phyloP scores from a whole-genome alignment of 2,888 invertebrate species.

The Cerastis leucographa region DNA sequence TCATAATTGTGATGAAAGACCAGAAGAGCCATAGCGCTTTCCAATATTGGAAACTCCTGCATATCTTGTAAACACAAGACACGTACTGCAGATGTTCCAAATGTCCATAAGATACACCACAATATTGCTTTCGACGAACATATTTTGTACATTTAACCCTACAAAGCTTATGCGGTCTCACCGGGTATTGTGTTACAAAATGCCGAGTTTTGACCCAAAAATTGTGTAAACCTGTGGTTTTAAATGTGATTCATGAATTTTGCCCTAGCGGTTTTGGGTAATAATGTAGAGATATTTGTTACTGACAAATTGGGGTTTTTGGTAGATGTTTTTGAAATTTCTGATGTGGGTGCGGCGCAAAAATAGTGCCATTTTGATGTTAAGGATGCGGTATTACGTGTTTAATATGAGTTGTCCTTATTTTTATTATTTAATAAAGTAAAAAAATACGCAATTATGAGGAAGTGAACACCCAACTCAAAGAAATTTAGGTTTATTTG shows the following conservation, averaged over 20 bases:
- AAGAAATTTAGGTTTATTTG: not conserved
- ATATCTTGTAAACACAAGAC: conserved; percentile 24
- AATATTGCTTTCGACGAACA: conserved; percentile 54
- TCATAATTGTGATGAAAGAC: not conserved
- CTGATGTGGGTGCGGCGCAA: conserved; percentile 25
- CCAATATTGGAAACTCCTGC: conserved; percentile 19
- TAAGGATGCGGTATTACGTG: conserved; percentile 2
- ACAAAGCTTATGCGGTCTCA: conserved; percentile 57
- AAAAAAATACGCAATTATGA: not conserved
- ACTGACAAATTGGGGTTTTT: conserved; percentile 46
- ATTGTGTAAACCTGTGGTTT: conserved; percentile 63
- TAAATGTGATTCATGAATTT: conserved; percentile 62
- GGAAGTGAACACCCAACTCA: not conserved
- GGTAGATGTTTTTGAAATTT: conserved; percentile 25
- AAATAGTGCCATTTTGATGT: conserved; percentile 34
- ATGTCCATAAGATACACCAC: conserved; percentile 49
- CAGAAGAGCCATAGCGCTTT: not conserved
- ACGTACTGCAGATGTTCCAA: conserved; percentile 24
- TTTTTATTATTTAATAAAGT: no score
- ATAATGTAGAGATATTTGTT: conserved; percentile 56
- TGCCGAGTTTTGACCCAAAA: conserved; percentile 65
- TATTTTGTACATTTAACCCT: conserved; percentile 63
- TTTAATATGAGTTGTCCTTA: conserved; percentile 7
- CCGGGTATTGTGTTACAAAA: conserved; percentile 64
- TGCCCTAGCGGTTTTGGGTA: conserved; percentile 54